Percentiles rank a stretch among this genome's conserved stretches.
Conservation (phyloP, 2,888 invertebrate genomes). For the Ophion ventricosus region DNA sequence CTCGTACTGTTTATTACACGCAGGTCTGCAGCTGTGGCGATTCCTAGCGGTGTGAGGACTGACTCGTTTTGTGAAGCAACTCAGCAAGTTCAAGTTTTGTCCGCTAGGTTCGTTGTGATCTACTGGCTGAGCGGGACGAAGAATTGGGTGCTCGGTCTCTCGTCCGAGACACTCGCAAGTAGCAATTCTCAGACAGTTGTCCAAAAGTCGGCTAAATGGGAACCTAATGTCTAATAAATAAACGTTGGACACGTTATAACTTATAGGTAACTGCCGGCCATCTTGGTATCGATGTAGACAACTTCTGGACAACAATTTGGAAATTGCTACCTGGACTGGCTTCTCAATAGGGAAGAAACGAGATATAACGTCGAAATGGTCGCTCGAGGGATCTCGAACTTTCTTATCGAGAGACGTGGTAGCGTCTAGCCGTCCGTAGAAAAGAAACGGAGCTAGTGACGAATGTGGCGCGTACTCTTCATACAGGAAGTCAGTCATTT, state of each 20-base stretch:
- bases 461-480: no score
- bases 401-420: background rate
- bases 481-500: background rate
- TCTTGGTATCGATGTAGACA: no score
- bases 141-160: background rate
- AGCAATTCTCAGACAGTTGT: no score
- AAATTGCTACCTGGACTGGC: no score
- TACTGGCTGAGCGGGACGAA: background rate
- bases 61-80: background rate
- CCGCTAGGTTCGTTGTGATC: background rate
- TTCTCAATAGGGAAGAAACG: no score
- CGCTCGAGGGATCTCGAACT: background rate
- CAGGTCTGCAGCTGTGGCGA: background rate
- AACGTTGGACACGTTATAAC: no score
- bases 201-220: no score
- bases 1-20: background rate
- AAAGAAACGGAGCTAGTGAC: background rate
- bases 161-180: no score
- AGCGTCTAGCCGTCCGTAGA: background rate
- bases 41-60: background rate
- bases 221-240: no score
- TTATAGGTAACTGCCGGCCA: no score
- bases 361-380: background rate
- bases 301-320: no score
- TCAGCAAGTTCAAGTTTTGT: background rate